These are phyloP conservation scores for Nerophis ophidion DNA, from an alignment of 2,113 vertebrate genomes.

Conservation along the genomic window DNA sequence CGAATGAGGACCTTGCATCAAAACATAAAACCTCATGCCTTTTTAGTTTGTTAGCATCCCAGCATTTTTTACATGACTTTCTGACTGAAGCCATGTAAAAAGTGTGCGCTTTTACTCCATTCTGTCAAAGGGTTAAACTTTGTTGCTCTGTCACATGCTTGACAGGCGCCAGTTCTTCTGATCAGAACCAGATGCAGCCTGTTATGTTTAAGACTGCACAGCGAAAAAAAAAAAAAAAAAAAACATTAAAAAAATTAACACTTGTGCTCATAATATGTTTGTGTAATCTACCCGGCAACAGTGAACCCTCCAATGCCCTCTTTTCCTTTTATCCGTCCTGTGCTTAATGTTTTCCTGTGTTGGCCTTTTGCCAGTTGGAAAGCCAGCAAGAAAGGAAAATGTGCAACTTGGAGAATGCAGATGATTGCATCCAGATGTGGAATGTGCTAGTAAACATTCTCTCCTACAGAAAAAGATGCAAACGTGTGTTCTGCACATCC, in stretches of 20 bases:
- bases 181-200: background rate
- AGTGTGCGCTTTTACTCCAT: too few relatives aligned
- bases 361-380: background rate
- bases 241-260: background rate
- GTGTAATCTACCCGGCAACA: too few relatives aligned
- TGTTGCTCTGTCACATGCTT: background rate
- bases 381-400: background rate
- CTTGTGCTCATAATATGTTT: too few relatives aligned
- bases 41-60: too few relatives aligned
- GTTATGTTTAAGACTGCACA: background rate
- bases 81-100: too few relatives aligned
- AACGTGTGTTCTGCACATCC: background rate
- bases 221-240: background rate
- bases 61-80: too few relatives aligned
- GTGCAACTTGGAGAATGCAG: background rate
- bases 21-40: too few relatives aligned
- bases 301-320: background rate
- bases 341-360: background rate
- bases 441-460: background rate
- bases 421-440: slow-evolving; percentile 16
- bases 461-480: background rate
- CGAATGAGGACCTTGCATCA: too few relatives aligned
- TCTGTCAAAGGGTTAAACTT: background rate
- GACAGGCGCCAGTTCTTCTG: background rate
- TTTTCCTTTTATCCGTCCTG: background rate